Evolutionary conservation across 2,888 invertebrate genomes (phyloP), one percentile per base, ranked within the genome.

Genomic region (Phengaris arion): DNA sequence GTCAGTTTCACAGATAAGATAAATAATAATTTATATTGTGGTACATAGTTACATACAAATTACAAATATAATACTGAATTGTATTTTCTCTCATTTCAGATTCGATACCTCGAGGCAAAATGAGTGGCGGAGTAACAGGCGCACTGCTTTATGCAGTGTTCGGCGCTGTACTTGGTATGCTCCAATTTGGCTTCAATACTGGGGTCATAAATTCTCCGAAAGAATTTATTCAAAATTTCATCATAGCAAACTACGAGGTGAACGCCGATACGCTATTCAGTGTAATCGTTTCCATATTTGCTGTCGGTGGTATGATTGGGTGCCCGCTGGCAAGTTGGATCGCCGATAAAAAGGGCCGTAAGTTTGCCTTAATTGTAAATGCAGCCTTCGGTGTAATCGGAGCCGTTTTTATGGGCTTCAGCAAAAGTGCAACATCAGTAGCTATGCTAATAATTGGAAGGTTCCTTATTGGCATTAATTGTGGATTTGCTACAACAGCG

Each of bases 281-380:
- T 75, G 87, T 96, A 77, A 95, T 96, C 51, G 97, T 97, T 75
- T 95, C 96, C 80, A 95, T 97, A 80, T 97, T 96, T 85, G 96
- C 96, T 74, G 94, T 97, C 70, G 97, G 97, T 35, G 97, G 97
- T 52, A 96, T 97, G 96, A 90, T 96, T 64, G 97, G 97, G 46
- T 97, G 97, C 75, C 95, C 97, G 64, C 89, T 95, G 73, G 96
- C 96, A n/a, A 97, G 96, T 74, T 95, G 95, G 92, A 93, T 96
- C 79, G 95, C 96, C 51, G 96, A 97, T 82, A 94, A 93, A 81
- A 95, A 95, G 80, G 97, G 96, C 75, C 94, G 96, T 83, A 96
- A 95, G 86, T 94, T 95, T 75, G 96, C 96, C 6, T 89, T 96
- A 77, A 85, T 96, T 77, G 84, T 95, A 75, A 96, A 96, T 84